Percentiles rank a stretch among this genome's conserved stretches.
Evolutionary conservation across 2,888 invertebrate species (phyloP).

Genomic region (Conchocele bisecta): DNA sequence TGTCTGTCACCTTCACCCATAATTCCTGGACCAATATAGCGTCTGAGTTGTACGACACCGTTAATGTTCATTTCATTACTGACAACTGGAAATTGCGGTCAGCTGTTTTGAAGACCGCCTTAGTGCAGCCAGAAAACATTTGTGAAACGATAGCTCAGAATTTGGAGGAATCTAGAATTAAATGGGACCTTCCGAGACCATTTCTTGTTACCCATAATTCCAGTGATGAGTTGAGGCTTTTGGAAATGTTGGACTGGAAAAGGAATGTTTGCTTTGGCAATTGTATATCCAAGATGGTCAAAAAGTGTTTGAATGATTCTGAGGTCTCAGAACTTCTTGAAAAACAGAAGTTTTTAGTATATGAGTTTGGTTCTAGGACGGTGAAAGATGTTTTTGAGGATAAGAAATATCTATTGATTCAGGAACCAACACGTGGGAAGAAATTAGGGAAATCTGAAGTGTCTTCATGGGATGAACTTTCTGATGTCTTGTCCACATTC

Average conservation of each 20-base stretch:
- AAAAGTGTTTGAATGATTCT: constrained; percentile 23
- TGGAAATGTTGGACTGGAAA: constrained; percentile 35
- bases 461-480: constrained; percentile 34
- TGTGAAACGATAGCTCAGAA: constrained; percentile 17
- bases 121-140: background rate
- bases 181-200: constrained; percentile 42
- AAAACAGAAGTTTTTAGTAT: constrained; percentile 22
- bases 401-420: constrained; percentile 31
- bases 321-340: constrained; percentile 26
- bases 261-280: constrained; percentile 42
- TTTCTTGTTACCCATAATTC: constrained; percentile 21
- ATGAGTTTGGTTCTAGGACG: constrained; percentile 1
- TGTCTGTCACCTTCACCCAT: constrained; percentile 37
- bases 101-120: constrained; percentile 26
- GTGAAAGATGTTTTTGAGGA: constrained; percentile 27
- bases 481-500: constrained; percentile 37
- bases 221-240: constrained; percentile 11
- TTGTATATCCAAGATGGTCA: constrained; percentile 33
- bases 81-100: constrained; percentile 35
- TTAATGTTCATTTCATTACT: constrained; percentile 32
- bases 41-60: constrained; percentile 15
- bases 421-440: constrained; percentile 14
- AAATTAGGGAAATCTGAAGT: constrained; percentile 20
- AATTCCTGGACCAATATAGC: constrained; percentile 24
- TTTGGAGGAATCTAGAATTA: constrained; percentile 26